Evolutionary conservation across 2,888 invertebrate genomes (phyloP).

Genomic region (Ctena decussata): DNA sequence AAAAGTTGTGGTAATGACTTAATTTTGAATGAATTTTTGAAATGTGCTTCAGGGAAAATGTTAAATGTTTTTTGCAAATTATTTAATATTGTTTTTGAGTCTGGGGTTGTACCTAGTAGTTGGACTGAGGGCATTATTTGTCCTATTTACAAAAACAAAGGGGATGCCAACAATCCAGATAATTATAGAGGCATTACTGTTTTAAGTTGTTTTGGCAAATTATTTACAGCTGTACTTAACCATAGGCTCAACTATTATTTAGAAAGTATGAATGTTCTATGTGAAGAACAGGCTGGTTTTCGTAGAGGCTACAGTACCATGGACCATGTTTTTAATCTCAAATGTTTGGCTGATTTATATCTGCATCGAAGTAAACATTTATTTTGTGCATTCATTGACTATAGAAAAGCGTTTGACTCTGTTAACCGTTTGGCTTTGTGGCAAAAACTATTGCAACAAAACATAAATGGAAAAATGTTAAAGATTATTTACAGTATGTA

Average conservation of each 20-base stretch:
- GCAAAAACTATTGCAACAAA: background rate
- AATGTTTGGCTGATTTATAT: background rate
- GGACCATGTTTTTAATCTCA: background rate
- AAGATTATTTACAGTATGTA: background rate
- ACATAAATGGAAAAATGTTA: background rate
- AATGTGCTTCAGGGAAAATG: background rate
- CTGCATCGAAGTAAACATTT: background rate
- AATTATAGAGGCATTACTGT: background rate
- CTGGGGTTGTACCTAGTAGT: background rate
- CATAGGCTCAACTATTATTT: background rate
- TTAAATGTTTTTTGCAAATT: background rate
- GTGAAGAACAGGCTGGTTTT: background rate
- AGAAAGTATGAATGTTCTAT: background rate
- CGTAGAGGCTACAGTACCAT: background rate
- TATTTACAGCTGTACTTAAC: background rate
- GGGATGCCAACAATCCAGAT: background rate
- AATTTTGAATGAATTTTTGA: background rate
- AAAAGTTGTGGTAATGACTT: background rate
- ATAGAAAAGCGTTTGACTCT: background rate
- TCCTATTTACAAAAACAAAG: conserved; percentile 2
- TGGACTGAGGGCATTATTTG: background rate
- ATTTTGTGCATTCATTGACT: conserved; percentile 1
- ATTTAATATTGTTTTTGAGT: background rate
- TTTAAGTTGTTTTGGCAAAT: background rate
- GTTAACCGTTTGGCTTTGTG: background rate